Evolutionary conservation across 2,797 vertebrate species (phyloP).

Genomic region (Hippoglossus hippoglossus): DNA sequence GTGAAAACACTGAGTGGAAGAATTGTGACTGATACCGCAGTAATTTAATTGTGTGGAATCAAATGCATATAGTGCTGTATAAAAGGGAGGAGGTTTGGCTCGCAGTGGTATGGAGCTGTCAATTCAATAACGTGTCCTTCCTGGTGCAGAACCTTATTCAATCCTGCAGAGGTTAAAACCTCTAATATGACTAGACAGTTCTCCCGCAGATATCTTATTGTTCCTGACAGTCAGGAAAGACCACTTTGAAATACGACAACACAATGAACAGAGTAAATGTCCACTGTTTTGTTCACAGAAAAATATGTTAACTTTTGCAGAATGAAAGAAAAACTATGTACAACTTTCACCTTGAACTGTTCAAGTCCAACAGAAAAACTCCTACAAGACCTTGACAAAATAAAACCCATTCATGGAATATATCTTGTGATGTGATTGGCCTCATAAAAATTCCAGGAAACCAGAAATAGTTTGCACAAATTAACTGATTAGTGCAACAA

Average conservation of each 20-base stretch:
- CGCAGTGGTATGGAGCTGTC: slow-evolving; percentile 51
- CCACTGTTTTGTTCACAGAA: slow-evolving; percentile 4
- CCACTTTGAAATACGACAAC: slow-evolving; percentile 37
- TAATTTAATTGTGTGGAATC: slow-evolving; percentile 61
- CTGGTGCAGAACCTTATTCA: slow-evolving; percentile 46
- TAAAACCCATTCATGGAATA: not conserved
- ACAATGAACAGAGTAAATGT: slow-evolving; percentile 36
- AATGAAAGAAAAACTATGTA: not conserved
- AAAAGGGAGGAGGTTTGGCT: slow-evolving; percentile 52
- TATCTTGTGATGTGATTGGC: not conserved
- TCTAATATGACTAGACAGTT: slow-evolving; percentile 56
- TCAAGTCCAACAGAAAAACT: slow-evolving; percentile 8
- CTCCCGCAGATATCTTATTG: slow-evolving; percentile 42
- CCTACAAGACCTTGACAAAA: not conserved
- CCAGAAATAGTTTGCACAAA: slow-evolving; percentile 34
- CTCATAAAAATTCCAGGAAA: slow-evolving; percentile 40
- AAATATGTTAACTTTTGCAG: too few species aligned
- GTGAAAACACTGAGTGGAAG: slow-evolving; percentile 63
- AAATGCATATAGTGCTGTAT: slow-evolving; percentile 48
- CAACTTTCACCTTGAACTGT: slow-evolving; percentile 18
- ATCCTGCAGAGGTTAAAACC: slow-evolving; percentile 63
- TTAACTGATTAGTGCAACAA: slow-evolving; percentile 56
- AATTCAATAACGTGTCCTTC: slow-evolving; percentile 63
- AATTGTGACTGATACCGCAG: slow-evolving; percentile 56
- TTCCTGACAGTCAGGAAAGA: slow-evolving; percentile 42